A percentile compares a stretch with the other conserved stretches of the same genome.
Evolutionary conservation across 2,113 vertebrate species (phyloP).

Genomic region (Micromys minutus): DNA sequence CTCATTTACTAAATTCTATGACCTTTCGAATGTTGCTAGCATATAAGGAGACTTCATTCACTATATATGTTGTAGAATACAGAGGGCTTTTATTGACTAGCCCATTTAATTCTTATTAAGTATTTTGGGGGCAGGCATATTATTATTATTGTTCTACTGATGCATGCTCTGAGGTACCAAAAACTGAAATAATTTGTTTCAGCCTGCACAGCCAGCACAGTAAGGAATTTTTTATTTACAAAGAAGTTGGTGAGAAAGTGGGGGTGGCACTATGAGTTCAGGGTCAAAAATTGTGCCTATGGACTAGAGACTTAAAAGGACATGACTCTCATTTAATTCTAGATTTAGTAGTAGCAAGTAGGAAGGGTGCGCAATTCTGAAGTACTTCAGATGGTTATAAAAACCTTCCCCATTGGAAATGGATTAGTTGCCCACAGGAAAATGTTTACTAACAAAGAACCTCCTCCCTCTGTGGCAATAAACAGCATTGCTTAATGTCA

Average conservation of each 20-base stretch:
- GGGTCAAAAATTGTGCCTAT: background rate
- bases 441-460: slow-evolving; percentile 22
- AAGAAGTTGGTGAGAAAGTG: slow-evolving; percentile 12
- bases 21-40: background rate
- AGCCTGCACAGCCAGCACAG: background rate
- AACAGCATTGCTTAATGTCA: slow-evolving; percentile 21
- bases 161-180: slow-evolving; percentile 18
- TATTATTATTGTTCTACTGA: slow-evolving; percentile 32
- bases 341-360: slow-evolving; percentile 9
- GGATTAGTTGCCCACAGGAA: background rate
- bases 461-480: background rate
- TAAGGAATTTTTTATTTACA: slow-evolving; percentile 41
- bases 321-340: background rate
- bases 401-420: slow-evolving; percentile 15
- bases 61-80: background rate
- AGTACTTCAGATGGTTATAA: slow-evolving; percentile 23
- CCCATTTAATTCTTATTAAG: slow-evolving; percentile 35
- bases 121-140: background rate
- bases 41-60: background rate
- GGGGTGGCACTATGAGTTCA: background rate
- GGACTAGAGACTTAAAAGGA: slow-evolving; percentile 6
- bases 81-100: background rate
- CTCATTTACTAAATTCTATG: slow-evolving; percentile 6
- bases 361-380: background rate
- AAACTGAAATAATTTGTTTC: slow-evolving; percentile 45